These are phyloP conservation scores for Aethina tumida DNA, from an alignment of 1,140 invertebrate genomes.

Conservation along the genomic window DNA sequence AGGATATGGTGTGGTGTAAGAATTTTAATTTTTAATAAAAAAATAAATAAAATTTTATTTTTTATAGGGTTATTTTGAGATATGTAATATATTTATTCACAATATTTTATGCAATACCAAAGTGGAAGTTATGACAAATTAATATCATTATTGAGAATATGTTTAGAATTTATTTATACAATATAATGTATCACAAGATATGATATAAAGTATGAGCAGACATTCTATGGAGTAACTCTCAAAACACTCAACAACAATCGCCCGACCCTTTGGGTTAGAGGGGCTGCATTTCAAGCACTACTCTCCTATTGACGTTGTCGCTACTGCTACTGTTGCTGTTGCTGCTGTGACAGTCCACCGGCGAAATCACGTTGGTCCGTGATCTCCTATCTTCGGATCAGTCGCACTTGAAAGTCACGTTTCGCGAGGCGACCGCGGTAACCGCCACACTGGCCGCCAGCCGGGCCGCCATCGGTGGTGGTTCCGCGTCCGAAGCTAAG, in stretches of 20 bases:
- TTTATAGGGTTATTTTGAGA: too few species aligned
- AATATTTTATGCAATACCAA: not conserved
- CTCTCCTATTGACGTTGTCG: constrained; percentile 11
- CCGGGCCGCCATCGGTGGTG: constrained; percentile 26
- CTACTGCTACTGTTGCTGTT: constrained; percentile 17
- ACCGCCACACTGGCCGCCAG: constrained; percentile 31
- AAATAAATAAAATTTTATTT: too few species aligned
- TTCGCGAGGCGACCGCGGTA: constrained; percentile 29
- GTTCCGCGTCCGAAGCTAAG: constrained; percentile 29
- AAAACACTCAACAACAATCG: constrained; percentile 1
- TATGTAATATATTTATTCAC: not conserved
- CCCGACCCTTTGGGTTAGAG: constrained; percentile 7
- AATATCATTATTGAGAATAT: constrained; percentile 3
- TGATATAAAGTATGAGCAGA: too few species aligned
- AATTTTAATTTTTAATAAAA: too few species aligned
- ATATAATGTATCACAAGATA: too few species aligned
- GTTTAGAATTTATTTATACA: constrained; percentile 4
- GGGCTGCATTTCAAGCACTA: constrained; percentile 18
- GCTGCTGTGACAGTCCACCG: constrained; percentile 12
- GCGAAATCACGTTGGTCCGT: constrained; percentile 20
- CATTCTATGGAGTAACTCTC: constrained; percentile 9
- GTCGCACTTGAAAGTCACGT: constrained; percentile 36
- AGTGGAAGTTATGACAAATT: not conserved
- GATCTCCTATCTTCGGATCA: constrained; percentile 33
- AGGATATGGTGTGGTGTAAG: too few species aligned